Evolutionary conservation across 2,113 vertebrate genomes (phyloP).

Genomic region (Neogobius melanostomus): DNA sequence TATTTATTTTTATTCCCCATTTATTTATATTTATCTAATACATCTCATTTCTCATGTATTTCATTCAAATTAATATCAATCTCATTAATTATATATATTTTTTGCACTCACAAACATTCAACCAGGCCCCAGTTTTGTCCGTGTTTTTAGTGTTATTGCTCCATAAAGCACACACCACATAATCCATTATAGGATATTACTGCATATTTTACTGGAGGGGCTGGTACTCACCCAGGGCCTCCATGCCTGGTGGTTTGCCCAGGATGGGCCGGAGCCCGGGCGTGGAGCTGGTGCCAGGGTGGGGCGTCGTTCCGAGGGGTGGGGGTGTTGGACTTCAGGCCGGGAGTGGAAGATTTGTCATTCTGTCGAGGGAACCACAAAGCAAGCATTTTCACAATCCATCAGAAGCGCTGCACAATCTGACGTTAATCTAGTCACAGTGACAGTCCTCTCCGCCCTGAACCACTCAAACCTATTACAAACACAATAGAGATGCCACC

Average conservation of each 20-base stretch:
- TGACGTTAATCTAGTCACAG: slow-evolving; percentile 78
- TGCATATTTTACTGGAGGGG: slow-evolving; percentile 22
- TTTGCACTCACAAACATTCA: too few species aligned
- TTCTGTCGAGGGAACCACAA: slow-evolving; percentile 78
- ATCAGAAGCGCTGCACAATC: slow-evolving; percentile 60
- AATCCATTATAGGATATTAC: slow-evolving; percentile 5
- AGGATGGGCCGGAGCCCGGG: slow-evolving; percentile 91
- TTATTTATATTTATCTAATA: too few species aligned
- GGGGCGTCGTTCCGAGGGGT: slow-evolving; percentile 91
- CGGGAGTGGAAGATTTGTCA: slow-evolving; percentile 94
- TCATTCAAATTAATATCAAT: too few species aligned
- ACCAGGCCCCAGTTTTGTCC: too few species aligned
- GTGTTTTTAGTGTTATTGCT: too few species aligned
- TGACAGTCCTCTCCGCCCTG: slow-evolving; percentile 74
- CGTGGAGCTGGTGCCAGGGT: slow-evolving; percentile 93
- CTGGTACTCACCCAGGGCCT: slow-evolving; percentile 77
- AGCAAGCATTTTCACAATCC: slow-evolving; percentile 63
- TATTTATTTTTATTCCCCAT: too few species aligned
- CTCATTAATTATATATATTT: too few species aligned
- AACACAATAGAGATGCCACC: slow-evolving; percentile 72
- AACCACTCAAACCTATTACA: slow-evolving; percentile 79
- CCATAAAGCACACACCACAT: not conserved
- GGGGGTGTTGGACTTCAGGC: slow-evolving; percentile 95
- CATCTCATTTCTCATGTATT: too few species aligned
- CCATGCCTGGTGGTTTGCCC: slow-evolving; percentile 90